These are phyloP conservation scores for Zaprionus camerounensis DNA, from an alignment of 1,140 invertebrate genomes.

Conservation along the genomic window DNA sequence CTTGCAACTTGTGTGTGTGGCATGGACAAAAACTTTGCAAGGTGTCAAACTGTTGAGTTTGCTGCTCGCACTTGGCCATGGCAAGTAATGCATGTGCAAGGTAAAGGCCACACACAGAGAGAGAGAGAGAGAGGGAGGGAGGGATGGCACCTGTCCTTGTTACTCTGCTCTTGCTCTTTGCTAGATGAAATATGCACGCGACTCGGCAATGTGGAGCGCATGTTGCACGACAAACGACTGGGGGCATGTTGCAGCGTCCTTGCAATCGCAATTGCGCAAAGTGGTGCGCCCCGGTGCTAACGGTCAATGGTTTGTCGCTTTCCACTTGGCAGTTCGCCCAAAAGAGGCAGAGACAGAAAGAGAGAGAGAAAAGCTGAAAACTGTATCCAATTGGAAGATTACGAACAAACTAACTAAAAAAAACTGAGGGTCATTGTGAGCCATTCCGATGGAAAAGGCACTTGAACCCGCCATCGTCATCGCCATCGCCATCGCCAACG, in stretches of 20 bases:
- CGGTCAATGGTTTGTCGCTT: slow-evolving; percentile 53
- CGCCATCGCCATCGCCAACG: neutral
- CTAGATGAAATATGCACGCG: slow-evolving; percentile 9
- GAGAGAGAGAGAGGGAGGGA: neutral
- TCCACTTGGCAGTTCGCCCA: slow-evolving; percentile 59
- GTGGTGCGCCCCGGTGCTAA: slow-evolving; percentile 23
- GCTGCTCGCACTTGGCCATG: slow-evolving; percentile 39
- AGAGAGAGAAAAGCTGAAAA: slow-evolving; percentile 8
- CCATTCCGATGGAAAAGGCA: slow-evolving; percentile 28
- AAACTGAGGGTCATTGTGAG: slow-evolving; percentile 1
- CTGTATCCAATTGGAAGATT: slow-evolving; percentile 12
- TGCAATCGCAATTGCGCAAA: slow-evolving; percentile 18
- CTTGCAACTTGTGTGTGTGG: neutral
- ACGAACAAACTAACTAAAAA: neutral
- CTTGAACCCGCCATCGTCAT: slow-evolving; percentile 40
- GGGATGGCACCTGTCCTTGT: neutral
- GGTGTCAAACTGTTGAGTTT: slow-evolving; percentile 53
- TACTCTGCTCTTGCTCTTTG: neutral
- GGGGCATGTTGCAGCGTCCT: slow-evolving; percentile 45
- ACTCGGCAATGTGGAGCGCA: neutral
- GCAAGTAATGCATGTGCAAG: slow-evolving; percentile 41
- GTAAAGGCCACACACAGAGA: slow-evolving; percentile 51
- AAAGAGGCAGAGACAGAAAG: slow-evolving; percentile 1
- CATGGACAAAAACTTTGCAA: slow-evolving; percentile 9
- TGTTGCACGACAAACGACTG: neutral